These are phyloP conservation scores for Girardinus metallicus DNA, from an alignment of 2,797 vertebrate species.

Conservation along the genomic window DNA sequence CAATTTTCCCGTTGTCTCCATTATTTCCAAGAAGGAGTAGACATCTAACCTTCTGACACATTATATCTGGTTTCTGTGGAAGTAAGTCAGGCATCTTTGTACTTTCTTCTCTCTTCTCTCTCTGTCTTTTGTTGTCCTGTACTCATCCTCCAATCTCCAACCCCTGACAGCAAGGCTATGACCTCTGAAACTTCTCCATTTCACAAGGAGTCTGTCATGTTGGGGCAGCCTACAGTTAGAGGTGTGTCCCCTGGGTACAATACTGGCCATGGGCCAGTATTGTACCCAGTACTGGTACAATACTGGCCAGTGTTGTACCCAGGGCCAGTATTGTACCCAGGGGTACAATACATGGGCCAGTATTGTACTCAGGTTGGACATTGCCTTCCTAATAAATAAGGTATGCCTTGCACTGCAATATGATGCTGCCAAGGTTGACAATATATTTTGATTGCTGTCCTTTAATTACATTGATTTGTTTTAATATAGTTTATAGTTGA, in stretches of 20 bases:
- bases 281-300: too few species aligned
- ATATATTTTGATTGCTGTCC: conserved; percentile 3
- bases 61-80: conserved; percentile 17
- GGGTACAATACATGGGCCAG: too few species aligned
- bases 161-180: conserved; percentile 33
- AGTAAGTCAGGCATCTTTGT: conserved; percentile 10
- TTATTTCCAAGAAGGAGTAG: conserved; percentile 6
- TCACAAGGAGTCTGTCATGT: conserved; percentile 46
- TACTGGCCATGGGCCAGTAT: conserved; percentile 28
- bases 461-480: background rate
- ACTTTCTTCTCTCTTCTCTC: conserved; percentile 4
- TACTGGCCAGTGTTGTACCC: too few species aligned
- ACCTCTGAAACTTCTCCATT: conserved; percentile 40
- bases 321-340: too few species aligned
- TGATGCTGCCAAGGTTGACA: conserved; percentile 4
- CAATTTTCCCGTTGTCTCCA: background rate
- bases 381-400: conserved; percentile 42
- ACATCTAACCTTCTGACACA: background rate
- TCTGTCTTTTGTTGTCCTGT: conserved; percentile 3
- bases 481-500: background rate
- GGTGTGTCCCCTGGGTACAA: conserved; percentile 34
- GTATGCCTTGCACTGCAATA: conserved; percentile 12
- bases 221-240: conserved; percentile 40
- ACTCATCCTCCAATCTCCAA: background rate
- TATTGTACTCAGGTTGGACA: background rate